Conservation (phyloP, 2,888 invertebrate species). For the Spilosoma lubricipeda region DNA sequence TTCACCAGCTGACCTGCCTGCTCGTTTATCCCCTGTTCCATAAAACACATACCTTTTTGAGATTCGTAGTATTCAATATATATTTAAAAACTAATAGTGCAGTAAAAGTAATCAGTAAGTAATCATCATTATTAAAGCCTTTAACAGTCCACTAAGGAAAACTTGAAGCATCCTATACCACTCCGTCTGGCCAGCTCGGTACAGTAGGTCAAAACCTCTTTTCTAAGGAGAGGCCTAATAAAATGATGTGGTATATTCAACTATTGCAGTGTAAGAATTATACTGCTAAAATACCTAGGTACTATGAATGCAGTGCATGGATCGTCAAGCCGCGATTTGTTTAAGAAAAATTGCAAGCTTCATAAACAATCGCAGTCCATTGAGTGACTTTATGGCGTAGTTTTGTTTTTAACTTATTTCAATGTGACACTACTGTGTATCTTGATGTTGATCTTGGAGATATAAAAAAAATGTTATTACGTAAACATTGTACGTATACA, state of each 20-base stretch:
- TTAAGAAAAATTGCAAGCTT: too few relatives aligned
- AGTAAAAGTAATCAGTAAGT: neutral
- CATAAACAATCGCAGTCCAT: slow-evolving; percentile 27
- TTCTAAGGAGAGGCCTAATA: too few relatives aligned
- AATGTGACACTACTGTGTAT: neutral
- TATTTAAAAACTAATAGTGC: slow-evolving; percentile 7
- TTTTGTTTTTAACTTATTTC: neutral
- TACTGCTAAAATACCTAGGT: slow-evolving; percentile 1
- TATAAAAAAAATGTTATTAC: slow-evolving; percentile 29
- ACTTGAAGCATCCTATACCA: too few relatives aligned
- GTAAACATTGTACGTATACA: slow-evolving; percentile 14
- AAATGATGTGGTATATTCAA: neutral
- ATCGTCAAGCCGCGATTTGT: neutral
- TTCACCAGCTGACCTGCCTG: too few relatives aligned
- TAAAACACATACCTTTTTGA: neutral
- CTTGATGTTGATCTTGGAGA: neutral
- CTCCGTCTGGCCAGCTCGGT: too few relatives aligned
- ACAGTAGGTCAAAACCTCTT: too few relatives aligned
- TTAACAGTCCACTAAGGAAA: too few relatives aligned
- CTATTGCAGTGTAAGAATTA: neutral
- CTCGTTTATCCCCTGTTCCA: neutral
- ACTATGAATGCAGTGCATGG: neutral
- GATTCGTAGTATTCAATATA: neutral
- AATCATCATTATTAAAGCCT: too few relatives aligned
- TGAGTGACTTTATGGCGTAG: neutral